These are phyloP conservation scores for Hyaena hyaena DNA, from an alignment of 2,113 vertebrate species.

Conservation along the genomic window DNA sequence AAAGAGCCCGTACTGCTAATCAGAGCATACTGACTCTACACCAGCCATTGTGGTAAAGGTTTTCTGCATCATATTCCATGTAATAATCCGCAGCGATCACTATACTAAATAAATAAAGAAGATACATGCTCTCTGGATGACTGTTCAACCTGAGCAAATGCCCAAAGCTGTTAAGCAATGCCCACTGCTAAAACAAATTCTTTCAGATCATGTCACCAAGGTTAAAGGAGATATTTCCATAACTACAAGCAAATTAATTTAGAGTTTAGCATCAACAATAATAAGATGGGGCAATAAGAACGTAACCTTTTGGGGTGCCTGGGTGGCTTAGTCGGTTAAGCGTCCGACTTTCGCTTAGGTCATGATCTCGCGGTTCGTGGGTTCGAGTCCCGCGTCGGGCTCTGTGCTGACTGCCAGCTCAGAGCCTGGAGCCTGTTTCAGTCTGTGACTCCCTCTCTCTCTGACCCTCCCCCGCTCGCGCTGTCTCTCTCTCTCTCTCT, in stretches of 20 bases:
- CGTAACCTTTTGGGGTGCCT: not conserved
- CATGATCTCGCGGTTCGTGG: too few species aligned
- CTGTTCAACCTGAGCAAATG: not conserved
- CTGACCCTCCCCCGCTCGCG: too few species aligned
- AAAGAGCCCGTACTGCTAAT: not conserved
- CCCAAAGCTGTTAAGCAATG: slow-evolving; percentile 6
- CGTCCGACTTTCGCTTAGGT: too few species aligned
- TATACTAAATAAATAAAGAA: not conserved
- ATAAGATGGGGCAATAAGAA: not conserved
- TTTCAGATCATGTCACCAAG: not conserved
- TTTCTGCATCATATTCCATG: not conserved
- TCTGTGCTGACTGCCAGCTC: too few species aligned
- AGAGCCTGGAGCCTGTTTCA: too few species aligned
- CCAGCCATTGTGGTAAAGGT: not conserved
- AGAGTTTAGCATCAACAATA: slow-evolving; percentile 10
- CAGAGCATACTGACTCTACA: not conserved
- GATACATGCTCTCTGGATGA: not conserved
- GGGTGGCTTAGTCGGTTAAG: too few species aligned
- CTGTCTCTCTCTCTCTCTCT: too few species aligned
- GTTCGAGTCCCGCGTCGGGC: too few species aligned
- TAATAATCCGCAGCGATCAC: not conserved
- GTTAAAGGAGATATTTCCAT: slow-evolving; percentile 51
- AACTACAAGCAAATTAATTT: slow-evolving; percentile 24
- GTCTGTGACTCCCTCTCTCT: too few species aligned
- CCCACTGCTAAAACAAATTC: not conserved